Evolutionary conservation across 2,888 invertebrate genomes (phyloP), one percentile per base, ranked within the genome.

Genomic region (Drosophila hamatofila): DNA sequence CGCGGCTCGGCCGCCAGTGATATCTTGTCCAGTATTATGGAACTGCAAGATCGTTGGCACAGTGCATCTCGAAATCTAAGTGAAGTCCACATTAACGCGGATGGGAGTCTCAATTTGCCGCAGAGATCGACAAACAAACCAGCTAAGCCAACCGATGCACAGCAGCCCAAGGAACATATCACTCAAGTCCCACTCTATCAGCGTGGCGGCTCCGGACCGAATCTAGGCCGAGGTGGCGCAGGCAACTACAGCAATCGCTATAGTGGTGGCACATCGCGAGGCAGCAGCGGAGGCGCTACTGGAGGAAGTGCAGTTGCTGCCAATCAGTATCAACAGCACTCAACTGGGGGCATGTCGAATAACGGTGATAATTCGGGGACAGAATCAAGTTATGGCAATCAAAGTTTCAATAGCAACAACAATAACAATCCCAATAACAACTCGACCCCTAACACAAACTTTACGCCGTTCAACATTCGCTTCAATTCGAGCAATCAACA

Each of bases 1-100:
- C 74, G 8, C 48, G 65, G 7, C 6, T 42, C 42, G n/a, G 41
- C 56, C 16, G 42, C 72, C 0, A 72, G 62, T 23, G 96, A 97
- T 92, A 85, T 97, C 11, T 92, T 97, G 7, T 95, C 95, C 35
- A 95, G 94, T 82, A 96, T 97, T 78, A 93, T 97, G 83, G 95
- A 95, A 74, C 94, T 95, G 78, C 97, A 97, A 91, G 94, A 95
- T 56, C 93, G 95, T 68, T 94, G 96, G 93, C 96, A 96, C 90
- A 95, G 95, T 8, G 95, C 94, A 72, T 94, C 94, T 54, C 93
- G 91, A 4, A 90, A 94, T 27, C 92, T 94, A 4, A 93, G 95
- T 9, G 94, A 94, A 48, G 94, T 94, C 3, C 88, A 75, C 33
- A 92, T 93, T 18, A 89, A 85, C 46, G 67, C 90, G 3, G 95